phyloP scores from a whole-genome alignment of 1,140 invertebrate genomes.

The Lepeophtheirus salmonis region DNA sequence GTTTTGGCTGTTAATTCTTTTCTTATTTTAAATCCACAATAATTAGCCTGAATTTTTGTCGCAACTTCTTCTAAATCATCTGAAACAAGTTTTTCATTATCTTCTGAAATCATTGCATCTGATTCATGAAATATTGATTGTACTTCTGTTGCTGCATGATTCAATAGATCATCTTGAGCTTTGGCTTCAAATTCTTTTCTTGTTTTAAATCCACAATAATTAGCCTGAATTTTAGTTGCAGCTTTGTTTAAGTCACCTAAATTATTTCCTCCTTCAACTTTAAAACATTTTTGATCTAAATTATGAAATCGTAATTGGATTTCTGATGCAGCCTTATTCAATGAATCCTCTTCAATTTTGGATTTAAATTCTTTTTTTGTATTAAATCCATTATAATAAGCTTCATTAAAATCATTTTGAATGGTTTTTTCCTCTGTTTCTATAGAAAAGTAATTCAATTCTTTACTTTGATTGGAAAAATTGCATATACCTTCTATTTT shows the following conservation, averaged over 20 bases:
- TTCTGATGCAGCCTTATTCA: too few species aligned
- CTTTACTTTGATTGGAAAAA: constrained; percentile 33
- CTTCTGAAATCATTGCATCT: background rate
- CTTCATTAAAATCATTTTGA: background rate
- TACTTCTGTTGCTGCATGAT: background rate
- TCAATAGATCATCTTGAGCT: background rate
- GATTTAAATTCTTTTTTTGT: too few species aligned
- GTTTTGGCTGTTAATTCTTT: background rate
- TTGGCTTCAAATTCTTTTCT: background rate
- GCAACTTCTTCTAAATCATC: background rate
- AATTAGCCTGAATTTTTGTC: background rate
- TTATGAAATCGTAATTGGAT: background rate
- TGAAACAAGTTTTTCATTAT: background rate
- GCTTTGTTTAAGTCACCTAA: background rate
- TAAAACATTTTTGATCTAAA: background rate
- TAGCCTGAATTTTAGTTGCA: background rate
- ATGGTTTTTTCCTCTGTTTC: background rate
- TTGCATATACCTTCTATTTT: constrained; percentile 25
- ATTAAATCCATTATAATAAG: background rate
- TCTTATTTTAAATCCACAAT: background rate
- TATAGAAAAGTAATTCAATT: background rate
- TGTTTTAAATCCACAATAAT: background rate
- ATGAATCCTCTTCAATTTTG: too few species aligned
- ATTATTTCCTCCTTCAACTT: too few species aligned
- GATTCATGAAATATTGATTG: background rate